A percentile compares a stretch with the other conserved stretches of the same genome.
These are phyloP conservation scores for human (Homo sapiens) DNA, from an alignment of 2,113 vertebrate species.

Conservation along the genomic window DNA sequence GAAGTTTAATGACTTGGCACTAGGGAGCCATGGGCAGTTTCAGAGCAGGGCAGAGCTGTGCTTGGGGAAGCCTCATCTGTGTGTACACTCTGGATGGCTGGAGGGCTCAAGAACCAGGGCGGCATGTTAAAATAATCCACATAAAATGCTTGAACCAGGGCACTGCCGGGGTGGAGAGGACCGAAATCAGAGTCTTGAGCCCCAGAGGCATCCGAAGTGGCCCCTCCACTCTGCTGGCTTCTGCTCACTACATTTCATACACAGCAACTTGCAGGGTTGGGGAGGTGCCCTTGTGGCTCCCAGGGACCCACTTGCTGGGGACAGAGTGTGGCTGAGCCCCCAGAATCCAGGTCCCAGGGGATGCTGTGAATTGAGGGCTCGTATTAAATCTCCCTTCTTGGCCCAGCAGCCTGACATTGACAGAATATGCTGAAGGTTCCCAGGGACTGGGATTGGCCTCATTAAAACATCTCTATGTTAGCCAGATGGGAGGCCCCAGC, in stretches of 20 bases:
- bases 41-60: neutral
- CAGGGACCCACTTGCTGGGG: neutral
- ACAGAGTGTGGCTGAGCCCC: neutral
- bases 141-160: neutral
- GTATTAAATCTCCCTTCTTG: neutral
- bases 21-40: neutral
- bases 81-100: accelerated
- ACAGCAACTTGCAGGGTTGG: neutral
- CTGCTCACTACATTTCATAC: neutral
- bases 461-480: neutral
- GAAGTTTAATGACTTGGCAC: accelerated
- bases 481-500: neutral
- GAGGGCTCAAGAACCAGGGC: neutral
- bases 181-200: neutral
- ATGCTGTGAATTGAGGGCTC: neutral
- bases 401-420: neutral
- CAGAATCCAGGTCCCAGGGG: neutral
- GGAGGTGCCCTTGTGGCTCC: neutral
- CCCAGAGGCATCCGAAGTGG: neutral
- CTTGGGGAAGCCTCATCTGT: neutral
- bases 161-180: neutral
- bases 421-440: neutral
- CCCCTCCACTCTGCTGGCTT: neutral
- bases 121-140: neutral
- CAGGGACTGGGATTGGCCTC: neutral